phyloP scores from a whole-genome alignment of 2,797 vertebrate species.

The Macrochelys suwanniensis region DNA sequence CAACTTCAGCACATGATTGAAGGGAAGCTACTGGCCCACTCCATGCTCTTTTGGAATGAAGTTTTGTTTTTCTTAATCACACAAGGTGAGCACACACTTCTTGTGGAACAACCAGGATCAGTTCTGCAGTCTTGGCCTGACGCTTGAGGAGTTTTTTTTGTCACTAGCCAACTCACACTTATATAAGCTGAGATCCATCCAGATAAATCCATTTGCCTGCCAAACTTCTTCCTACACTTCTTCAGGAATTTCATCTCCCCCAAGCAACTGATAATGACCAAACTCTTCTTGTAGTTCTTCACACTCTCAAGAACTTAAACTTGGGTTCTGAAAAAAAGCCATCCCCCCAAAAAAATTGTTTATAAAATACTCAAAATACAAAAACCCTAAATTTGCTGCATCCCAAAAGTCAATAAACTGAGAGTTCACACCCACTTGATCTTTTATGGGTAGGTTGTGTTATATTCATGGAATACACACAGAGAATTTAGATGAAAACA shows the following conservation, averaged over 20 bases:
- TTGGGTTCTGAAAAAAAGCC: not conserved
- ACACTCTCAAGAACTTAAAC: not conserved
- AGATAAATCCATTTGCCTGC: accelerated
- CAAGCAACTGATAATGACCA: not conserved
- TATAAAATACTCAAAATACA: not conserved
- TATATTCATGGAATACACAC: not conserved
- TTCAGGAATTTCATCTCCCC: not conserved
- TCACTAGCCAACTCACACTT: not conserved
- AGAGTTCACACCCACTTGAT: not conserved
- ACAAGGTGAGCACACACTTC: accelerated
- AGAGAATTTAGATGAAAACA: not conserved
- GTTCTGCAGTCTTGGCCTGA: accelerated
- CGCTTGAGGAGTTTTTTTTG: not conserved
- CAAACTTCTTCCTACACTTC: not conserved
- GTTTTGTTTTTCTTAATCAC: conserved; percentile 20
- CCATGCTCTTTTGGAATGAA: conserved; percentile 20
- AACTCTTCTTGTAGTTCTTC: not conserved
- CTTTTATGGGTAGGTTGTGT: not conserved
- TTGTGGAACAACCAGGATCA: not conserved
- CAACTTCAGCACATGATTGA: not conserved
- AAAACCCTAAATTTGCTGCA: not conserved
- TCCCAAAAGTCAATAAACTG: not conserved
- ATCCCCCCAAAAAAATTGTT: not conserved
- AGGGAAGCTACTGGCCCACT: conserved; percentile 5
- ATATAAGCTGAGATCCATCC: not conserved